These are phyloP conservation scores for Eira barbara DNA, from an alignment of 2,113 vertebrate species.

Conservation along the genomic window DNA sequence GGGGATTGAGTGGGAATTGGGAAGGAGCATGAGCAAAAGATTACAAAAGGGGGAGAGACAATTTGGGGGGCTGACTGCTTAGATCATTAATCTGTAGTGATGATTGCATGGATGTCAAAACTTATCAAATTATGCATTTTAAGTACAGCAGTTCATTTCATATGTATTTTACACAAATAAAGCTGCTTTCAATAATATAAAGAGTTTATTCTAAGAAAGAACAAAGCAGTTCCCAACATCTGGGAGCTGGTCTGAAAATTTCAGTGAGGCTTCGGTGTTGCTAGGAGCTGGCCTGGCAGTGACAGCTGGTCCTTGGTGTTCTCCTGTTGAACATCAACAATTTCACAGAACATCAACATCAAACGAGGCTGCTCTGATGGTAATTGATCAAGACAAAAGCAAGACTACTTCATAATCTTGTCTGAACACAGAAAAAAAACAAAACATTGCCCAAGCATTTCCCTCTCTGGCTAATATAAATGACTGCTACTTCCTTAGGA, in stretches of 20 bases:
- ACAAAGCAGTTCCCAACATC: background rate
- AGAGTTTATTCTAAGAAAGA: background rate
- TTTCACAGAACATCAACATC: background rate
- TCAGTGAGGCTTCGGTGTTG: background rate
- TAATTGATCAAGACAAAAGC: background rate
- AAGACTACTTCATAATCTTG: background rate
- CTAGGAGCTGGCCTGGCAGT: background rate
- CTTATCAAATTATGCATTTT: background rate
- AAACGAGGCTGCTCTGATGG: background rate
- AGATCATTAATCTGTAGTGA: background rate
- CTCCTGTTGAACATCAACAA: background rate
- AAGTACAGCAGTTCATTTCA: background rate
- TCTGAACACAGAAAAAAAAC: background rate
- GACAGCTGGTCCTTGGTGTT: background rate
- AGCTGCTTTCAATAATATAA: background rate
- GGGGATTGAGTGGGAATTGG: fast-evolving
- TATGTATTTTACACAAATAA: background rate
- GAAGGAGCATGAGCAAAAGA: background rate
- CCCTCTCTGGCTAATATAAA: background rate
- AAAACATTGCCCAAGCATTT: background rate
- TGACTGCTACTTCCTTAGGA: background rate
- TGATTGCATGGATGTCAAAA: background rate
- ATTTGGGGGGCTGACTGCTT: background rate
- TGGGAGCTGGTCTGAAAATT: background rate
- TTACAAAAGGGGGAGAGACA: background rate